Conservation (phyloP, 2,113 vertebrate genomes). For the Aepyceros melampus region DNA sequence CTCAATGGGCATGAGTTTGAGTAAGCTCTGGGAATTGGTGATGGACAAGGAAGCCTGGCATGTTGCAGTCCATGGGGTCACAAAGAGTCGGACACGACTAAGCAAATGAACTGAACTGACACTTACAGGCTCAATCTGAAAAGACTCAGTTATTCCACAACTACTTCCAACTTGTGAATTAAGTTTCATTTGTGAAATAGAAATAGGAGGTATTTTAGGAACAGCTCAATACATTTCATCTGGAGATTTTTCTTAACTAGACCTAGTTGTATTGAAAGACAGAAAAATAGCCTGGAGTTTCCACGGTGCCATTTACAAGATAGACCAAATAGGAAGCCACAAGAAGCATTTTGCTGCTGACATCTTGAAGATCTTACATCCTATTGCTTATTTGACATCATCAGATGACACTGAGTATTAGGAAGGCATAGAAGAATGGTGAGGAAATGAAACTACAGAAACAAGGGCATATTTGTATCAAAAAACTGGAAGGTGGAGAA, state of each 20-base stretch:
- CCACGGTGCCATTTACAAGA: background rate
- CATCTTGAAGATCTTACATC: background rate
- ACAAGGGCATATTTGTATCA: background rate
- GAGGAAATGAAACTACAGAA: background rate
- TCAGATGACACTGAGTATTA: background rate
- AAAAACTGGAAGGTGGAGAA: conserved; percentile 23
- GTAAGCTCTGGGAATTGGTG: background rate
- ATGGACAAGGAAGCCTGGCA: background rate
- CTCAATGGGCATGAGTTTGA: background rate
- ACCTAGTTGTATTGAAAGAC: conserved; percentile 20
- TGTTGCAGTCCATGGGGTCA: background rate
- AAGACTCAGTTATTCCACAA: background rate
- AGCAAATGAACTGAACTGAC: background rate
- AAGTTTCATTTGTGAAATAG: conserved; percentile 4
- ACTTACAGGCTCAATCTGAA: background rate
- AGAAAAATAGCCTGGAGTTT: conserved; percentile 26
- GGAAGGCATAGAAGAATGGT: background rate
- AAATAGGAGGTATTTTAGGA: conserved; percentile 8
- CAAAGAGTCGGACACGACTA: background rate
- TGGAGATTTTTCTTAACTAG: conserved; percentile 36
- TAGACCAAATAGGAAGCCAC: background rate
- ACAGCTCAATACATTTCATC: conserved; percentile 19
- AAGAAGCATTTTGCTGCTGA: background rate
- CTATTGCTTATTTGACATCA: background rate
- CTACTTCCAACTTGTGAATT: background rate